Base-by-base conservation (phyloP, 2,797 vertebrate species). In the Halcyon chelicuti region DNA sequence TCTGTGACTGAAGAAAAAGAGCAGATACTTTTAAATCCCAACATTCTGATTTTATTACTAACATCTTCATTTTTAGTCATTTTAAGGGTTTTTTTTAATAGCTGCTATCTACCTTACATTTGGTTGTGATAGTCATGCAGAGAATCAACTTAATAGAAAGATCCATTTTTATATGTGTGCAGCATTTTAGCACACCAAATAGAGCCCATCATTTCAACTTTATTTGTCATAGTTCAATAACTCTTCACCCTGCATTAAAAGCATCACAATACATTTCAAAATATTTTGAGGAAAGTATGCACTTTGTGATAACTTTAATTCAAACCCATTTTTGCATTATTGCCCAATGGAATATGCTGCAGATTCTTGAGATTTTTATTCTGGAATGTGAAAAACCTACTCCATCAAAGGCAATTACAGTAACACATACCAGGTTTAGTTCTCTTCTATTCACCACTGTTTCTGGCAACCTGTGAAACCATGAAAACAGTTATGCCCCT, bases 201-300 rank as follows among this genome's bases (percentile, higher is more conserved):
- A 51, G 6, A 62, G 33, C 14, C 49, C 35, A 22, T 81, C 28
- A 14, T 74, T 86, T 90, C 88, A 77, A 71, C 61, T 58, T 72
- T 47, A n/a, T 47, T 88, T 86, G 51, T 89, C 65, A 67, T 51
- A 85, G 87, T 88, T 88, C 84, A 85, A 8, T 90, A 71, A 4
- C 14, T 85, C 26, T 92, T 94, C 85, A 72, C 90, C 65, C 33
- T 67, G 16, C 33, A 90, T 44, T 89, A 67, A 85, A 85, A 61
- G 71, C 17, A 68, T 80, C 65, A 83, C 37, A 35, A 28, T 11
- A 65, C 29, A 74, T 90, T 88, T 91, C 33, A 80, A 93, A 94
- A 88, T 54, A 40, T 80, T 96, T 87, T 91, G 72, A 94, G 49
- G 90, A 90, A 89, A 74, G 2, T 47, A 74, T 58, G 52, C 15